Evolutionary conservation across 2,113 vertebrate genomes (phyloP), one percentile per base, ranked within the genome.

Genomic region (Neoarius graeffei): DNA sequence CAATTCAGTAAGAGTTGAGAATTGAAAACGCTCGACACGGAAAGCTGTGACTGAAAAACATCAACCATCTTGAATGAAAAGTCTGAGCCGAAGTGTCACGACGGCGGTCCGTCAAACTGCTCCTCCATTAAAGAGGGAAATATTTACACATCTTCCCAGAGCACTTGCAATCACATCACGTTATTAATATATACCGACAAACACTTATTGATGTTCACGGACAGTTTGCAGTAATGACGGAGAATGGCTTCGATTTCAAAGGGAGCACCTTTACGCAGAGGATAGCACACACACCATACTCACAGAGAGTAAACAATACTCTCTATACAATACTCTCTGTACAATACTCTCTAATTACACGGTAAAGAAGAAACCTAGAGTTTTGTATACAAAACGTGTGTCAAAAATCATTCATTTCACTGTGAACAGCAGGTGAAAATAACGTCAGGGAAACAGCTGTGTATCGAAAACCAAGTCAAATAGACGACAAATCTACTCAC

Each of bases 1-100:
- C 93, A 93, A 87, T 93, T 92, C 92, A 93, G 90, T 89, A 76
- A 80, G 76, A 13, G 90, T 87, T 66, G 81, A 89, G 60, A 93
- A 92, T 91, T 15, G 13, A 27, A 54, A 54, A 54, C 1, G 69
- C 23, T 23, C 5, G 83, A 81, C 79, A 88, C 91, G 89, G 81
- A n/a, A 86, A 23, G 84, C 82, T 81, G 66, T 54, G 19, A 89
- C 73, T 87, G 27, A n/a, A 81, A 42, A 71, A 54, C 66, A 88
- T 25, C 30, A 85, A 73, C 50, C 54, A 9, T 7, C 60, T 69
- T 20, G 4, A 88, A n/a, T 23, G 77, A n/a, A 60, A 48, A 19
- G 30, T 56, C 48, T 56, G 17, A 50, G 66, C 67, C 60, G 82
- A 69, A 85, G 79, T 79, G 76, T 71, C 23, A 30, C n/a, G 19